Conservation (phyloP, 2,888 invertebrate genomes). For the Lissocephala sabroskyi region DNA sequence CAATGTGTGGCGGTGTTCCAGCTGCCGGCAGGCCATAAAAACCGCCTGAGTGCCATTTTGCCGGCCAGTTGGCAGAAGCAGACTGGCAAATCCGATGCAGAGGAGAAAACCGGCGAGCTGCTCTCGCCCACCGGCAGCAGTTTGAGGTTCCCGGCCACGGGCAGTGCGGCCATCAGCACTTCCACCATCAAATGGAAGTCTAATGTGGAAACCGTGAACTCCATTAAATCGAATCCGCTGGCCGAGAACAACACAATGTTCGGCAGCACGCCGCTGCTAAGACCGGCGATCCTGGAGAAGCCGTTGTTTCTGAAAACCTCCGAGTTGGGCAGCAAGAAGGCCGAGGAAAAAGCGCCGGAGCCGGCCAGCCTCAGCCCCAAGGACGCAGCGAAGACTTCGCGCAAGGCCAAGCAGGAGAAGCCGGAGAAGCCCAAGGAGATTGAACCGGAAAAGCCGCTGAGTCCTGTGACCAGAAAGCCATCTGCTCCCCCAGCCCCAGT, state of each 20-base stretch:
- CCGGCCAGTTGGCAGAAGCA: slow-evolving; percentile 71
- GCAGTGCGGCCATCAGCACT: slow-evolving; percentile 1
- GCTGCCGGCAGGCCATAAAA: slow-evolving; percentile 80
- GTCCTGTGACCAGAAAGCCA: slow-evolving; percentile 36
- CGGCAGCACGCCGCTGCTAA: slow-evolving; percentile 66
- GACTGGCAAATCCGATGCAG: slow-evolving; percentile 19
- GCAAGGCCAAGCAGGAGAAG: slow-evolving; percentile 41
- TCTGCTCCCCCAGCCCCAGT: not conserved
- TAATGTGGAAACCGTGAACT: slow-evolving; percentile 37
- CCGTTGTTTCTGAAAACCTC: slow-evolving; percentile 60
- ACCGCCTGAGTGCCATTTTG: slow-evolving; percentile 80
- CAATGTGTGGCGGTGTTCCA: slow-evolving; percentile 87
- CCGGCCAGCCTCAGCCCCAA: slow-evolving; percentile 18
- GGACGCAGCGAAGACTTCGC: slow-evolving; percentile 29
- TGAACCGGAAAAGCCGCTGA: slow-evolving; percentile 40
- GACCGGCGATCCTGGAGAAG: slow-evolving; percentile 68
- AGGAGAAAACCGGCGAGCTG: slow-evolving; percentile 41
- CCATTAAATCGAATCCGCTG: slow-evolving; percentile 62
- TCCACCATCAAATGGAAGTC: slow-evolving; percentile 60
- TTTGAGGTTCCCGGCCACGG: slow-evolving; percentile 26
- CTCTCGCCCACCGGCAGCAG: slow-evolving; percentile 39
- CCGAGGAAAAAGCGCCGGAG: slow-evolving; percentile 22
- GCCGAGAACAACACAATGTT: slow-evolving; percentile 69
- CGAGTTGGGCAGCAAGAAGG: slow-evolving; percentile 27
- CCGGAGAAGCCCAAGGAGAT: slow-evolving; percentile 34